Evolutionary conservation across 2,797 vertebrate genomes (phyloP).

Genomic region (Balearica regulorum): DNA sequence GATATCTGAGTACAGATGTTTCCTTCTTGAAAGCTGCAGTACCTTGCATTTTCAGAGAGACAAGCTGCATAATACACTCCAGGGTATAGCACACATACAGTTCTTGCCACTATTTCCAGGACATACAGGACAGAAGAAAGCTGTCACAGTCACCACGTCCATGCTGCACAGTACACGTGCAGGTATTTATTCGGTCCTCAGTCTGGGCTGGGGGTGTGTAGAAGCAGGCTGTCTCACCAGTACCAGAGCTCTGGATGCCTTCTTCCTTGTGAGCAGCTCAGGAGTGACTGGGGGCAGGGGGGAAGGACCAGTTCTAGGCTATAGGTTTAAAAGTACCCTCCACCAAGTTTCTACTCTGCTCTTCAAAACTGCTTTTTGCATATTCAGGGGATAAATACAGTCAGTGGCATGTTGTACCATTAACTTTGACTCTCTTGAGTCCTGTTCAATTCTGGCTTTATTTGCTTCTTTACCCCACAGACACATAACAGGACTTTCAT

Average conservation of each 20-base stretch:
- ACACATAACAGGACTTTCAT: fast-evolving
- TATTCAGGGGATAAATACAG: not conserved
- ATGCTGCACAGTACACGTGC: fast-evolving
- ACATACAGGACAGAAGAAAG: not conserved
- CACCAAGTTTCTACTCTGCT: not conserved
- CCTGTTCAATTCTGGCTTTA: not conserved
- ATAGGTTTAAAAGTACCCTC: not conserved
- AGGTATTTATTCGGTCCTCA: too few relatives aligned
- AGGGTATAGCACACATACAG: not conserved
- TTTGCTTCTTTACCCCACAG: not conserved
- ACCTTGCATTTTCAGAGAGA: not conserved
- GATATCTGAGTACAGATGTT: not conserved
- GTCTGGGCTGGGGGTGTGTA: too few relatives aligned
- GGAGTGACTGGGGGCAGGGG: not conserved
- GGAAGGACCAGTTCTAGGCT: not conserved
- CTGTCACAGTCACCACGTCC: not conserved
- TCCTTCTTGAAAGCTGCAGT: not conserved
- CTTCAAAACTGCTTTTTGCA: not conserved
- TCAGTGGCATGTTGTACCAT: not conserved
- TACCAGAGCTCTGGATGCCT: not conserved
- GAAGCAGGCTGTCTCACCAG: not conserved
- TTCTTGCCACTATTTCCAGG: not conserved
- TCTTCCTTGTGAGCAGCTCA: not conserved
- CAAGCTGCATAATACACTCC: not conserved
- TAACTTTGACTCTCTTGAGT: not conserved